These are phyloP conservation scores for Hydropotes inermis DNA, from an alignment of 2,113 vertebrate genomes.

Conservation along the genomic window DNA sequence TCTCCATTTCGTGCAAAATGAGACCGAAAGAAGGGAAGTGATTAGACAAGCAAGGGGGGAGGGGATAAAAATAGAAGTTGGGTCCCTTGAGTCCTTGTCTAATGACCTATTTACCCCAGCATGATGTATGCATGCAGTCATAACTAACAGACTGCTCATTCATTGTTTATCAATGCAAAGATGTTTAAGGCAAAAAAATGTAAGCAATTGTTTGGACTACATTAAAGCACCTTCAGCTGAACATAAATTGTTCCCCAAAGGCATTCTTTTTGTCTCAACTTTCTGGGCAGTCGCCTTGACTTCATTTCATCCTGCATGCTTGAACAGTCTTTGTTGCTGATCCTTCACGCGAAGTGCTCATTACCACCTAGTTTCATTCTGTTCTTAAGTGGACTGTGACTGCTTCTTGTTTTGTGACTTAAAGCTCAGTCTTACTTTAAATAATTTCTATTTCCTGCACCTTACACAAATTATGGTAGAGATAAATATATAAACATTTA, in stretches of 20 bases:
- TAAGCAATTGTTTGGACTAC: background rate
- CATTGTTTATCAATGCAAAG: background rate
- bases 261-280: background rate
- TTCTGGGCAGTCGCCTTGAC: background rate
- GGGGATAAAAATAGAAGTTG: background rate
- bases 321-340: background rate
- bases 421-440: background rate
- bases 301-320: background rate
- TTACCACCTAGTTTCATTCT: background rate
- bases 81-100: background rate
- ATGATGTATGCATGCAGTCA: no score
- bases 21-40: background rate
- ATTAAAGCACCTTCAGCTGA: background rate
- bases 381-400: background rate
- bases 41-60: background rate
- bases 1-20: background rate
- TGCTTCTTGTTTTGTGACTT: background rate
- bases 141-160: background rate
- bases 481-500: background rate
- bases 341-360: background rate
- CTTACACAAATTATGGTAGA: background rate
- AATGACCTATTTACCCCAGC: background rate
- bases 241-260: background rate
- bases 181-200: background rate
- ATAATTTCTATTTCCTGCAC: background rate